Conservation (phyloP, 2,113 vertebrate species). For the Turnix velox region DNA sequence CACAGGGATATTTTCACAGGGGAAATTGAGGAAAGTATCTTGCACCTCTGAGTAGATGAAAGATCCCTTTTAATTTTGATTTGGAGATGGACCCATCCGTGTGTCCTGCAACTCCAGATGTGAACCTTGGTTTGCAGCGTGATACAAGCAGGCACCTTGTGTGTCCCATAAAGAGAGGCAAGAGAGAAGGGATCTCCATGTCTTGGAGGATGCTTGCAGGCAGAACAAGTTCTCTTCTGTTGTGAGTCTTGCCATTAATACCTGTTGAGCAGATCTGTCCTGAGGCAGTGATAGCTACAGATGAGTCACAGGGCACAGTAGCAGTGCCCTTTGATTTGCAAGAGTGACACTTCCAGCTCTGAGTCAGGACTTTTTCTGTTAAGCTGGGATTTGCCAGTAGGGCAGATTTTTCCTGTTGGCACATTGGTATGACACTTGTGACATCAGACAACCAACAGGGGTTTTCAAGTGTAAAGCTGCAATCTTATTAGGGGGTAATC, state of each 20-base stretch:
- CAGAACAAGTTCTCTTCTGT: neutral
- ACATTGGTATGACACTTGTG: neutral
- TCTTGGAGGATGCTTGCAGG: too few species aligned
- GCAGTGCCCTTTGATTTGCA: neutral
- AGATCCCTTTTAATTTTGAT: neutral
- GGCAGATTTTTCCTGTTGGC: neutral
- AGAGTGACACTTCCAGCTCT: neutral
- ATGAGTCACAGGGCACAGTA: neutral
- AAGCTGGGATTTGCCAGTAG: neutral
- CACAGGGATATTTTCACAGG: accelerated
- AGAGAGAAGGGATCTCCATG: neutral
- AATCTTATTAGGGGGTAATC: neutral
- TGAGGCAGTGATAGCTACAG: neutral
- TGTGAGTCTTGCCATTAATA: neutral
- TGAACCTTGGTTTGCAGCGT: neutral
- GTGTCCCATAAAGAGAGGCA: neutral
- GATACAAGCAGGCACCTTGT: neutral
- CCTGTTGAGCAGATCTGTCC: neutral
- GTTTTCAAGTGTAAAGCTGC: neutral
- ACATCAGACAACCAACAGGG: neutral
- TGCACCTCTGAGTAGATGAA: neutral
- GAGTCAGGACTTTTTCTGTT: neutral
- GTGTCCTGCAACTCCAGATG: neutral
- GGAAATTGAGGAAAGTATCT: neutral
- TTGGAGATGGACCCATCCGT: neutral